phyloP scores from a whole-genome alignment of 23 tunicate species.

The Diplosoma virens region DNA sequence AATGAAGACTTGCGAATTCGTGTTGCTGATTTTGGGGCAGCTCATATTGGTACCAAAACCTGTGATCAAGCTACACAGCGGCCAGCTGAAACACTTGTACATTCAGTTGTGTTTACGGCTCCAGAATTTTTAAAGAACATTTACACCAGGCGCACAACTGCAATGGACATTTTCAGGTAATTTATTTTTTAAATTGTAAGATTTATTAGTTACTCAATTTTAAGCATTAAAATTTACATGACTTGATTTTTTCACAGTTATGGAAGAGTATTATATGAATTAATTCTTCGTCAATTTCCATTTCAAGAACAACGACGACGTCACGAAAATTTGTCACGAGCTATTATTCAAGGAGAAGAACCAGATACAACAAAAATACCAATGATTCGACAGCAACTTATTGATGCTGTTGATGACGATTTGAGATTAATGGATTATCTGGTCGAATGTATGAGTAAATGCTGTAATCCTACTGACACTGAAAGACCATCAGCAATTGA shows the following conservation, averaged over 20 bases:
- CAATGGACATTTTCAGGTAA: constrained; percentile 51
- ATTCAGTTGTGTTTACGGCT: constrained; percentile 36
- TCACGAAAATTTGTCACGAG: background rate
- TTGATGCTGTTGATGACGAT: constrained; percentile 1
- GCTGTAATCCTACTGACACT: background rate
- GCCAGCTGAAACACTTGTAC: background rate
- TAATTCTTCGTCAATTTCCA: background rate
- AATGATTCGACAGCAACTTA: background rate
- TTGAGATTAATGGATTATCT: background rate
- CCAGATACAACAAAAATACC: background rate
- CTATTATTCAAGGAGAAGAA: background rate
- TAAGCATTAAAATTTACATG: background rate
- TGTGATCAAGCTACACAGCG: constrained; percentile 7
- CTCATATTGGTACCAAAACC: constrained; percentile 29
- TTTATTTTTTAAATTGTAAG: too few species aligned
- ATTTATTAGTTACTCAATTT: too few species aligned
- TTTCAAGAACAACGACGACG: background rate
- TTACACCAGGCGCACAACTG: background rate
- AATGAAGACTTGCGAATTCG: constrained; percentile 32
- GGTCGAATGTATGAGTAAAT: background rate
- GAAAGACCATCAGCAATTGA: background rate
- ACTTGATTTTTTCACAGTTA: constrained; percentile 1
- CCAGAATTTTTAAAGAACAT: constrained; percentile 25
- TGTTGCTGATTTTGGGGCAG: constrained; percentile 45
- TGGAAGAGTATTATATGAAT: constrained; percentile 30